These are phyloP conservation scores for Leucozona laternaria DNA, from an alignment of 2,888 invertebrate genomes.

Conservation along the genomic window DNA sequence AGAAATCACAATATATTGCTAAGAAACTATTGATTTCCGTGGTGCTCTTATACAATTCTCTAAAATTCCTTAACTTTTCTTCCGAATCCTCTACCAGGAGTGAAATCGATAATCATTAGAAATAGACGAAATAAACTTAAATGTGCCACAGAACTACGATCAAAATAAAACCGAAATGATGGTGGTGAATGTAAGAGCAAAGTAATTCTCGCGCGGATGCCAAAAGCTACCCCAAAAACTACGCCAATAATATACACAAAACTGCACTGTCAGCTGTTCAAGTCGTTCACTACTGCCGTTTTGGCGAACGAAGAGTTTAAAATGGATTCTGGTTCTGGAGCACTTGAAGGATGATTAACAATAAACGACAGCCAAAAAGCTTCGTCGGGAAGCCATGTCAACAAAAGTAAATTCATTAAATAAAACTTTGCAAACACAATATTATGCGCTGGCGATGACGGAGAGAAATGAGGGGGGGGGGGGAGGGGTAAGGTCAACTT, in stretches of 20 bases:
- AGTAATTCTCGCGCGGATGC: slow-evolving; percentile 13
- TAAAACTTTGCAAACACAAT: slow-evolving; percentile 28
- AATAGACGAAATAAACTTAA: slow-evolving; percentile 5
- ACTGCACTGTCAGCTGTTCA: slow-evolving; percentile 33
- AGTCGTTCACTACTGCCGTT: neutral
- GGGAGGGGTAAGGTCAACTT: neutral
- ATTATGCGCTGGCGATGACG: neutral
- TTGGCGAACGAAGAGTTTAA: slow-evolving; percentile 4
- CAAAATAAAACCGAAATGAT: neutral
- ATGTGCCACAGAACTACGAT: neutral
- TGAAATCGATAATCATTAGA: slow-evolving; percentile 16
- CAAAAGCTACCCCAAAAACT: slow-evolving; percentile 16
- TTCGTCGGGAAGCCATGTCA: slow-evolving; percentile 24
- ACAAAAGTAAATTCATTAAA: slow-evolving; percentile 47
- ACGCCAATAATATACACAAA: slow-evolving; percentile 9
- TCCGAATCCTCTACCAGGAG: neutral
- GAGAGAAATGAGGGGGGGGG: neutral
- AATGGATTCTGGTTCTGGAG: slow-evolving; percentile 18
- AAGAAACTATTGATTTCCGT: slow-evolving; percentile 15
- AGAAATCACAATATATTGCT: slow-evolving; percentile 1
- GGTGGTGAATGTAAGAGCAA: slow-evolving; percentile 7
- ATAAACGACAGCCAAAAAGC: slow-evolving; percentile 43
- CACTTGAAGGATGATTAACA: slow-evolving; percentile 41
- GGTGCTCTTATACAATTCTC: neutral
- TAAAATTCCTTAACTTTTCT: neutral